A percentile compares a stretch with the other conserved stretches of the same genome.
phyloP scores from a whole-genome alignment of 2,888 invertebrate species.

The Dusona sp. region DNA sequence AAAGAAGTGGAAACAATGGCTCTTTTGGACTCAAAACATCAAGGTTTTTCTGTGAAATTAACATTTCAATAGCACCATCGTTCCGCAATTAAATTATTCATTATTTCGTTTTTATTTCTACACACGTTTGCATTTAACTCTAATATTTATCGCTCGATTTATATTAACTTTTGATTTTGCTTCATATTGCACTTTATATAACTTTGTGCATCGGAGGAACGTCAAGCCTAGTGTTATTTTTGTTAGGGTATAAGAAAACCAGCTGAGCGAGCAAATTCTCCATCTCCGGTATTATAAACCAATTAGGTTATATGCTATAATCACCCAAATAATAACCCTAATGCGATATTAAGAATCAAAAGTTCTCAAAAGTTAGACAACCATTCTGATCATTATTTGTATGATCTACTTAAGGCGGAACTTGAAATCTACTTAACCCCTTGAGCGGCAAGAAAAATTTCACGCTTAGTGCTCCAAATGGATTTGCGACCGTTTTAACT shows the following conservation, averaged over 20 bases:
- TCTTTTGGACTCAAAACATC: neutral
- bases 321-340: no score
- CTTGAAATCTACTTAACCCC: no score
- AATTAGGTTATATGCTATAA: slow-evolving; percentile 40
- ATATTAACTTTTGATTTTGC: neutral
- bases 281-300: slow-evolving; percentile 42
- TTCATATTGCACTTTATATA: neutral
- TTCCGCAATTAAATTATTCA: neutral
- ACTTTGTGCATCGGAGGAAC: neutral
- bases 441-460: no score
- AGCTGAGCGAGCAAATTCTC: slow-evolving; percentile 57
- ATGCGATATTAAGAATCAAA: no score
- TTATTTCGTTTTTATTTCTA: neutral
- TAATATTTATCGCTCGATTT: neutral
- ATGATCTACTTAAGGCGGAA: no score
- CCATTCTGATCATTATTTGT: no score
- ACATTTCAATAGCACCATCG: neutral
- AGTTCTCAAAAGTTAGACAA: no score
- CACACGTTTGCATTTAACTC: neutral
- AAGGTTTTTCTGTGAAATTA: neutral
- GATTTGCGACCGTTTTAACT: no score
- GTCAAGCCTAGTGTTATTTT: neutral
- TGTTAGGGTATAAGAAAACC: slow-evolving; percentile 42
- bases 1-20: no score
- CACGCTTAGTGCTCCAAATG: no score